Base-by-base conservation (phyloP, 2,888 invertebrate genomes). In the Caenorhabditis parvicauda region DNA sequence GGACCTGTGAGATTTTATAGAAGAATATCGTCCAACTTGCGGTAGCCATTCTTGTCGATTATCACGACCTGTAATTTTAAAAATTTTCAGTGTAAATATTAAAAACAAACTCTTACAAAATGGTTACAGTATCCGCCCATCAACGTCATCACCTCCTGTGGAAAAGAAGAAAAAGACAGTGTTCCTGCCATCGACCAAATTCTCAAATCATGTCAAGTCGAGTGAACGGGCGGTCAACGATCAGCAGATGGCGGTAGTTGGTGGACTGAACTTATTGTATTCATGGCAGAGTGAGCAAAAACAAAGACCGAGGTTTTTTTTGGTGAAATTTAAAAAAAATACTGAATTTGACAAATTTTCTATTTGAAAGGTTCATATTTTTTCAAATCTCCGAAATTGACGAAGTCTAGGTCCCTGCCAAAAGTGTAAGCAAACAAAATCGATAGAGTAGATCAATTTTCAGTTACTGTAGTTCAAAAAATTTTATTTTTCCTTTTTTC, bases 1-100 rank as follows among this genome's bases (percentile, higher is more conserved):
- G n/a, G n/a, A n/a, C n/a, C n/a, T n/a, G n/a, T n/a, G n/a, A n/a
- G n/a, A n/a, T n/a, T 17, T 63, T 58, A 61, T 45, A 59, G 46
- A 9, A 60, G 37, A 29, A 79, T 63, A 57, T 80, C 79, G 28
- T 67, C 54, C 82, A 92, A 81, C 66, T 88, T 86, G 74, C 87
- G 87, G 65, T 92, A 88, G 32, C 96, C 96, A 80, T 91, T 86
- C 76, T 89, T 88, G 82, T 90, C 89, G 52, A 98, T 88, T 63
- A 91, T 86, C 65, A 90, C 87, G 9, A 96, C 90, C 46, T 53
- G 22, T 17, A n/a, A 39, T 7, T 21, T 42, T 24, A 3, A 17
- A n/a, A n/a, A n/a, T n/a, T n/a, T n/a, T n/a, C n/a, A 38, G 6
- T 3, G 19, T 22, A 50, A 7, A 43, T 37, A n/a, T n/a, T n/a